Conservation (phyloP, 2,888 invertebrate genomes). For the Cephus runcator region DNA sequence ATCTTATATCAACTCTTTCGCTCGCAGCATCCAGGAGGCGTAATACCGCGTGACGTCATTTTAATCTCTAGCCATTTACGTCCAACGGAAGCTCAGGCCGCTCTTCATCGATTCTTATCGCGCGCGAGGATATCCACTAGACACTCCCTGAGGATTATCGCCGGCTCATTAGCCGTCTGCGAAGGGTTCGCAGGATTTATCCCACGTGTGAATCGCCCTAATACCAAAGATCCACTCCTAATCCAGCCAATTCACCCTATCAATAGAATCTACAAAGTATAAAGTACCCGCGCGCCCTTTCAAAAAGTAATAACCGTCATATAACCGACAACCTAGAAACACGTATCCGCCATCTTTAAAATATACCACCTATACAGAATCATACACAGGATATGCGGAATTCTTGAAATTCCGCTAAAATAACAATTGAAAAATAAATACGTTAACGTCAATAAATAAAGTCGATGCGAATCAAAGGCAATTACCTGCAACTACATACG, state of each 20-base stretch:
- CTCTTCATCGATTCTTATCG: background rate
- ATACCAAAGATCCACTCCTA: background rate
- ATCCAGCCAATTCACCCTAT: background rate
- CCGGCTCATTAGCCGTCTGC: background rate
- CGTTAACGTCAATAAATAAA: background rate
- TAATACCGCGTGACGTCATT: background rate
- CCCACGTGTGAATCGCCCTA: background rate
- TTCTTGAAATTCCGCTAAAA: background rate
- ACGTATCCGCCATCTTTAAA: background rate
- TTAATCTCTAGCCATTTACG: background rate
- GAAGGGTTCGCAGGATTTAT: background rate
- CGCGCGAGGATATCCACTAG: background rate
- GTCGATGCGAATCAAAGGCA: background rate
- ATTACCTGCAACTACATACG: background rate
- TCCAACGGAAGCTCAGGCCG: background rate
- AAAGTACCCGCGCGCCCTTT: background rate
- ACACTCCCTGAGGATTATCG: background rate
- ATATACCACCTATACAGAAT: background rate
- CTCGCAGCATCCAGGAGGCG: background rate
- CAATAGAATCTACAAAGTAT: background rate
- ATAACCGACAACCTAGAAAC: background rate
- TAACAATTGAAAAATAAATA: background rate
- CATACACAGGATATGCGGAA: too few species aligned
- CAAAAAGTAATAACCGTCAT: background rate
- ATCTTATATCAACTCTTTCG: background rate